Evolutionary conservation across 2,797 vertebrate genomes (phyloP).

Genomic region (Eulemur coronatus): DNA sequence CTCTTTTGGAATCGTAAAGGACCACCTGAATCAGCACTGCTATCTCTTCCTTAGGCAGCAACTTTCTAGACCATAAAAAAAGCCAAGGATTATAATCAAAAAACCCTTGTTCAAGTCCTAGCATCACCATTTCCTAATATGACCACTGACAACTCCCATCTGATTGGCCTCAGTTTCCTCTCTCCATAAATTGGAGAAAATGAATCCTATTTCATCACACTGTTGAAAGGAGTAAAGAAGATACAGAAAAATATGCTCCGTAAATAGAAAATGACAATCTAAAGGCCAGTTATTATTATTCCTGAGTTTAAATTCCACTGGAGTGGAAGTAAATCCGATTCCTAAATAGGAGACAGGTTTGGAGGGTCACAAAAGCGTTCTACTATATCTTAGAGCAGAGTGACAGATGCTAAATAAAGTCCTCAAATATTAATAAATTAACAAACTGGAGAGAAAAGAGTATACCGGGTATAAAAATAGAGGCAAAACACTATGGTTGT

Average conservation of each 20-base stretch:
- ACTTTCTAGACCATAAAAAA: background rate
- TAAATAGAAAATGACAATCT: background rate
- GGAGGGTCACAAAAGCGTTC: background rate
- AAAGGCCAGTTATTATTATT: background rate
- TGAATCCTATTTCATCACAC: background rate
- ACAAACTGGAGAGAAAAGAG: background rate
- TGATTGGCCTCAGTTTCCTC: background rate
- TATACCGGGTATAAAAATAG: background rate
- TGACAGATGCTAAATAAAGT: background rate
- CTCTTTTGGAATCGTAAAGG: background rate
- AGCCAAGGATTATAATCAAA: background rate
- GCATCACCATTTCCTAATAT: background rate
- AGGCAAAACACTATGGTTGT: background rate
- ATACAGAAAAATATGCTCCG: background rate
- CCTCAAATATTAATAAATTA: background rate
- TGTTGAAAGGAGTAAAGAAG: background rate
- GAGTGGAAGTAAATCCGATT: background rate
- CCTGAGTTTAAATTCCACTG: background rate
- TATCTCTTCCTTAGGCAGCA: background rate
- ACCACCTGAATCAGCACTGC: background rate
- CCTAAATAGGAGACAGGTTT: background rate
- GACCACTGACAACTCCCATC: background rate
- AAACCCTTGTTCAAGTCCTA: background rate
- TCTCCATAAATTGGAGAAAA: constrained; percentile 1
- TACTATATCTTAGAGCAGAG: background rate